Base-by-base conservation (phyloP, 2,113 vertebrate genomes). In the Galemys pyrenaicus region DNA sequence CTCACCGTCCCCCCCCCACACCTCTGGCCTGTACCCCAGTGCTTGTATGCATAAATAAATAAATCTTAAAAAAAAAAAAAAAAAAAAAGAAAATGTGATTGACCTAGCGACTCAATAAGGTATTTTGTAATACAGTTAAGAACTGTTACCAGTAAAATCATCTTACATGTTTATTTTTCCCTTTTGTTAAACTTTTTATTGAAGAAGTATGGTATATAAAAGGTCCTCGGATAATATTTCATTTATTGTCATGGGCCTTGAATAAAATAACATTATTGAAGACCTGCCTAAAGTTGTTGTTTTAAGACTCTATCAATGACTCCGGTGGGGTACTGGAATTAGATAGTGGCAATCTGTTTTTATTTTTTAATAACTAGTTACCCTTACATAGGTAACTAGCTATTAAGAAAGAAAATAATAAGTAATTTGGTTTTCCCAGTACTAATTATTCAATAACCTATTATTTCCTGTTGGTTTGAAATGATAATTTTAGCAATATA, bases 21-120 rank as follows among this genome's bases (percentile, higher is more conserved):
- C n/a, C n/a, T n/a, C n/a, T n/a, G n/a, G n/a, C n/a, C n/a, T n/a
- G n/a, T n/a, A n/a, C n/a, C n/a, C n/a, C n/a, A n/a, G n/a, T n/a
- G n/a, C n/a, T n/a, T n/a, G n/a, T n/a, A n/a, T n/a, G n/a, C n/a
- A n/a, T n/a, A n/a, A n/a, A n/a, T n/a, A n/a, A n/a, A n/a, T n/a
- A n/a, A n/a, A n/a, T n/a, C n/a, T n/a, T n/a, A n/a, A n/a, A n/a
- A n/a, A n/a, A n/a, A n/a, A n/a, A n/a, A n/a, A n/a, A n/a, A n/a
- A n/a, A n/a, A n/a, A n/a, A n/a, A n/a, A 71, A 32, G 39, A 95
- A 92, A 84, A 93, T 85, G n/a, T 94, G 65, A 64, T 60, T 58
- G 87, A 91, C 28, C 84, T 11, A 77, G 22, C 56, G 90, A 70
- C 26, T 92, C 51, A 60, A 15, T 46, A n/a, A 86, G 30, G 78